Evolutionary conservation across 2,113 vertebrate genomes (phyloP).

Genomic region (Hassar affinis): DNA sequence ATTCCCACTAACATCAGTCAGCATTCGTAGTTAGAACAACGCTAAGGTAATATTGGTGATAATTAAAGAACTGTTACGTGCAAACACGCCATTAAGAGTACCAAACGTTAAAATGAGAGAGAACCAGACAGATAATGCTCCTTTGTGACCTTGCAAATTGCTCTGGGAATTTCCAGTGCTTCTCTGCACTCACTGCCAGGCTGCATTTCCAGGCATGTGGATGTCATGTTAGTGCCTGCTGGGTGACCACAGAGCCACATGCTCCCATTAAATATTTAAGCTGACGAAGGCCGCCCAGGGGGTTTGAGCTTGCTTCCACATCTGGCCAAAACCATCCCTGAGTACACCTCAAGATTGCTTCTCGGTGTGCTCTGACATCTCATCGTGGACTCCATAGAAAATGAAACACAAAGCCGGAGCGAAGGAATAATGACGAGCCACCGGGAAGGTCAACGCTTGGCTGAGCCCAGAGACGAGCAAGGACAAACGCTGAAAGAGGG

Average conservation of each 20-base stretch:
- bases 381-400: constrained; percentile 12
- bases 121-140: constrained; percentile 28
- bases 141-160: constrained; percentile 42
- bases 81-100: constrained; percentile 42
- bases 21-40: neutral
- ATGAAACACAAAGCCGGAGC: constrained; percentile 40
- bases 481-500: constrained; percentile 26
- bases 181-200: neutral
- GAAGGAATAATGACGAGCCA: constrained; percentile 42
- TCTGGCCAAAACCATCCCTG: constrained; percentile 26
- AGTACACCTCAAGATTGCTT: constrained; percentile 18
- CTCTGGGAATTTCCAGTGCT: constrained; percentile 35
- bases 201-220: constrained; percentile 26
- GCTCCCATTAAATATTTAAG: constrained; percentile 46
- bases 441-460: constrained; percentile 49
- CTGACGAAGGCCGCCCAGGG: neutral
- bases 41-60: constrained; percentile 13
- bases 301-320: constrained; percentile 3
- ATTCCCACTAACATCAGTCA: neutral
- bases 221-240: constrained; percentile 41
- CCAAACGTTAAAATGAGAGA: constrained; percentile 28
- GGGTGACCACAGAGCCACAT: constrained; percentile 27
- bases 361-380: constrained; percentile 36
- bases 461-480: constrained; percentile 48
- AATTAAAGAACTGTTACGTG: constrained; percentile 37